Conservation (phyloP, 2,113 vertebrate genomes). For the Melospiza melodia region DNA sequence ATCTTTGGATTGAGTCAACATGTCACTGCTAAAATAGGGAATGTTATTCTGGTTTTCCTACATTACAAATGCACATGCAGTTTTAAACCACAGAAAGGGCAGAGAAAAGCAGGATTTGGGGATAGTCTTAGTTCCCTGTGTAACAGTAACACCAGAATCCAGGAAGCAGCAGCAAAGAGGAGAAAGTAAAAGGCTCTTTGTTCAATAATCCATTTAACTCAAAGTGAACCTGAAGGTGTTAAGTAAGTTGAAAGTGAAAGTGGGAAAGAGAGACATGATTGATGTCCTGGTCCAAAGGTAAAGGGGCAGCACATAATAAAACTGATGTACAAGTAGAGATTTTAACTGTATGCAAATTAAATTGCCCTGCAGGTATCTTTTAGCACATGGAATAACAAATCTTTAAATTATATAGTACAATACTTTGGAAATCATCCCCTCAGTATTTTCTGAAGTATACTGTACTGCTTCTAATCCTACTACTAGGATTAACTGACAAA, state of each 20-base stretch:
- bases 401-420: neutral
- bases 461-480: neutral
- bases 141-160: neutral
- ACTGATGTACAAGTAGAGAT: neutral
- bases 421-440: neutral
- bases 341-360: neutral
- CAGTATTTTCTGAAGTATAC: neutral
- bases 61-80: fast-evolving
- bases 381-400: neutral
- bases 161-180: neutral
- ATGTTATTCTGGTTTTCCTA: neutral
- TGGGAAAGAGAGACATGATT: neutral
- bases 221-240: neutral
- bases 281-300: neutral
- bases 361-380: neutral
- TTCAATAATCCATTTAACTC: neutral
- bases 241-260: neutral
- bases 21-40: neutral
- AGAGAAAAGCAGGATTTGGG: neutral
- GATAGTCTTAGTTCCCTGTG: neutral
- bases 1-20: neutral
- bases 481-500: neutral
- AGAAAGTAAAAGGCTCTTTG: neutral
- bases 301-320: neutral
- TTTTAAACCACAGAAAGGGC: neutral